These are phyloP conservation scores for Meriones psammophilus DNA, from an alignment of 2,797 vertebrate species.

Conservation along the genomic window DNA sequence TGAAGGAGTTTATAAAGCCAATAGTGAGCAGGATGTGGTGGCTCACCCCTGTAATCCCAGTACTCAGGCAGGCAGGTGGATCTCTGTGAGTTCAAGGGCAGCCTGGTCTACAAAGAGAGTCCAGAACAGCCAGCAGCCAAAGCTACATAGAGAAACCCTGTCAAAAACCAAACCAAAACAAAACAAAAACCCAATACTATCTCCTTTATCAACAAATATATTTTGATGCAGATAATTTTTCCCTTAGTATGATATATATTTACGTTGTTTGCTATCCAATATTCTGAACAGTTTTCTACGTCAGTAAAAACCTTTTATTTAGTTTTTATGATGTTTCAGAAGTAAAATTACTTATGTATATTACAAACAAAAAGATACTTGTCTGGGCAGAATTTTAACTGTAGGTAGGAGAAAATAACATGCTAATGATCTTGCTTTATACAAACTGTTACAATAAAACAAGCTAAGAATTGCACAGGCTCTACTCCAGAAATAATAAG, in stretches of 20 bases:
- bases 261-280: slow-evolving; percentile 25
- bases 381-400: slow-evolving; percentile 8
- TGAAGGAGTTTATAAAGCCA: neutral
- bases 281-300: slow-evolving; percentile 34
- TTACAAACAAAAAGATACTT: slow-evolving; percentile 37
- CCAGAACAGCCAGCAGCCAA: too few species aligned
- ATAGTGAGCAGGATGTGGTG: too few species aligned
- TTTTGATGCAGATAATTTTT: slow-evolving; percentile 23
- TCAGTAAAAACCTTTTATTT: slow-evolving; percentile 44
- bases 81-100: too few species aligned
- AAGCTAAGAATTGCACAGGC: neutral
- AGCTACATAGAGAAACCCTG: too few species aligned
- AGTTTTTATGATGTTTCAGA: neutral
- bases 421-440: slow-evolving; percentile 37
- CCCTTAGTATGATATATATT: neutral
- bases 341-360: slow-evolving; percentile 10
- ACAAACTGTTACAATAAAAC: neutral
- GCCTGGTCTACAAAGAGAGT: too few species aligned
- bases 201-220: slow-evolving; percentile 24
- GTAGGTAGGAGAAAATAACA: neutral
- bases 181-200: neutral
- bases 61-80: too few species aligned
- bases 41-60: too few species aligned
- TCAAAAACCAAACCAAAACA: too few species aligned
- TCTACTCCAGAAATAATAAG: neutral